These are phyloP conservation scores for Caenorhabditis virilis DNA, from an alignment of 2,888 invertebrate species.

Conservation along the genomic window DNA sequence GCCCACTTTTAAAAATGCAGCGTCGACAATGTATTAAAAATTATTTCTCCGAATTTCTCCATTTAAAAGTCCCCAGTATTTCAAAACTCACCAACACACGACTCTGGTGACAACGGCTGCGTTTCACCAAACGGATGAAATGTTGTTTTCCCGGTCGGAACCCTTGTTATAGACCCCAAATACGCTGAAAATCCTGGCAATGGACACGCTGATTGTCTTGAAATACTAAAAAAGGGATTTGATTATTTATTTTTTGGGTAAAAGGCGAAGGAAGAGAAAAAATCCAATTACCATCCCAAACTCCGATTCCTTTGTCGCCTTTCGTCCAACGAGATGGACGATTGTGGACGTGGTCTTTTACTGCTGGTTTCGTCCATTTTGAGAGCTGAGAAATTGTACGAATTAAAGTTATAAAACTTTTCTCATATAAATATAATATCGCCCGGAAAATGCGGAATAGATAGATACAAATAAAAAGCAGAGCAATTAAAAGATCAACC, in stretches of 20 bases:
- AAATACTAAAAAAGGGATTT: constrained; percentile 8
- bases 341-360: constrained; percentile 14
- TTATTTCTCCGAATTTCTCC: too few species aligned
- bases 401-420: too few species aligned
- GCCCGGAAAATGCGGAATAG: too few species aligned
- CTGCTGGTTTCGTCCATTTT: too few species aligned
- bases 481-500: too few species aligned
- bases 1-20: too few species aligned
- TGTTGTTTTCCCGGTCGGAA: constrained; percentile 24
- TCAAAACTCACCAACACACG: constrained; percentile 23
- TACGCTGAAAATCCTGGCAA: constrained; percentile 31
- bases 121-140: constrained; percentile 32
- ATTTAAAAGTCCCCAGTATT: background rate
- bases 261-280: too few species aligned
- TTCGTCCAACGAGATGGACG: constrained; percentile 23
- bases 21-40: background rate
- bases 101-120: constrained; percentile 20
- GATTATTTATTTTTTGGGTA: background rate
- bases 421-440: too few species aligned
- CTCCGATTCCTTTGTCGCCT: constrained; percentile 28
- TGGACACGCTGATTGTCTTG: constrained; percentile 20
- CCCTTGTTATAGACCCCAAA: constrained; percentile 20
- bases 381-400: too few species aligned
- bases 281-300: constrained; percentile 18
- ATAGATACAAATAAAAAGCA: too few species aligned